Base-by-base conservation (phyloP, 2,797 vertebrate genomes). In the Enteromius mattozi region DNA sequence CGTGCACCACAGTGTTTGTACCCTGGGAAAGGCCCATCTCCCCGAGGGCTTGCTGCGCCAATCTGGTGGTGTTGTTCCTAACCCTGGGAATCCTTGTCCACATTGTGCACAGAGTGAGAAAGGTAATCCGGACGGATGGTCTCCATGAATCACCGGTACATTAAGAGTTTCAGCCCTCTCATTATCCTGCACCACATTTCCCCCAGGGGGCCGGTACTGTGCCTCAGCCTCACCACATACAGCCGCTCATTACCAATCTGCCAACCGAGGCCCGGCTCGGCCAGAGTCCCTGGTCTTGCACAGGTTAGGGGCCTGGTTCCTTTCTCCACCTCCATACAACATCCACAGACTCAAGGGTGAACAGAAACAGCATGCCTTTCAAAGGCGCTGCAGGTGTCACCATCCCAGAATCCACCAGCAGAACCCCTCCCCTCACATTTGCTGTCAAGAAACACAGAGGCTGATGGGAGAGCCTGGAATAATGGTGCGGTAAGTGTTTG, bases 311-410 rank as follows among this genome's bases (percentile, higher is more conserved):
- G 94, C 93, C 94, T 94, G 94, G 93, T 91, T 94, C 95, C 94
- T 95, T 95, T 95, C 92, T 93, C 91, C 90, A 82, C 94, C 95
- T 95, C 93, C 92, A 92, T 86, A 96, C 94, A 96, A 96, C 96
- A 94, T 93, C 83, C 78, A 86, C 91, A 91, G 92, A 86, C 93
- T 91, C 95, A 93, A 94, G 78, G 93, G 91, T 92, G 92, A 93
- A 95, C 91, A 93, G 93, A 95, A 96, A 96, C 95, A 94, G 93
- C 93, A 93, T 85, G 94, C 92, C 90, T 96, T 96, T 96, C 93
- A 96, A 95, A 96, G 92, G 92, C 94, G 90, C 95, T 95, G 96
- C 96, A 97, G 96, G 96, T 96, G 96, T 94, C 96, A 92, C 88
- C 86, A 84, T 93, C 93, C 93, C 93, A 94, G 94, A 95, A 94